Conservation (phyloP, 2,797 vertebrate genomes). For the Amblyopsis hoosieri region DNA sequence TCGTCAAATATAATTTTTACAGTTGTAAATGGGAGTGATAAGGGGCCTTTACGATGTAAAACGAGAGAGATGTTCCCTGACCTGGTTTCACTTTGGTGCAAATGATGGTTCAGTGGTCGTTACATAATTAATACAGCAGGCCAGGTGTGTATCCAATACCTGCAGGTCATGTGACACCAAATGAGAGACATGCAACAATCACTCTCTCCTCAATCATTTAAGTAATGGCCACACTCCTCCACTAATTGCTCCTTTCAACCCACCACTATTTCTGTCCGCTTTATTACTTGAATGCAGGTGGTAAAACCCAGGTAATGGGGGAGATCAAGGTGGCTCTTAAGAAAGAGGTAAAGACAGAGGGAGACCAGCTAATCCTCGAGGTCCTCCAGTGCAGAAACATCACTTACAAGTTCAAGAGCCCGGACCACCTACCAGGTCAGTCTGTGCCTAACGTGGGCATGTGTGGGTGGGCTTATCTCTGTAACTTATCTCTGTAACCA, state of each 20-base stretch:
- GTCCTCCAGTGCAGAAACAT: conserved; percentile 98
- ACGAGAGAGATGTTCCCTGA: conserved; percentile 3
- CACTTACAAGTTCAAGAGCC: conserved; percentile 98
- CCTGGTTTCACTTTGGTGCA: conserved; percentile 17
- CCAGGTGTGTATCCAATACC: neutral
- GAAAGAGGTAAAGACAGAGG: conserved; percentile 98
- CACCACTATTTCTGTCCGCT: neutral
- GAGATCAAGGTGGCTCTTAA: conserved; percentile 98
- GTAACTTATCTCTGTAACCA: neutral
- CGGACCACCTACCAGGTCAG: conserved; percentile 96
- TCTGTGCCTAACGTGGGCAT: neutral
- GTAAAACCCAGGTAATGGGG: conserved; percentile 95
- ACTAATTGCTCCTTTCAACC: conserved; percentile 8
- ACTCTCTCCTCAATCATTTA: neutral
- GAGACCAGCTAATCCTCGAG: conserved; percentile 94
- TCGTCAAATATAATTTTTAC: no score
- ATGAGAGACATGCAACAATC: conserved; percentile 1
- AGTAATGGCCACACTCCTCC: conserved; percentile 4
- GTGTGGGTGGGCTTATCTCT: neutral
- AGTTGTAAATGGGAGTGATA: no score
- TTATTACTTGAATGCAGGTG: conserved; percentile 70
- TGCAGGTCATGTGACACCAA: neutral
- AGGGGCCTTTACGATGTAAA: neutral
- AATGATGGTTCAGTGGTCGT: conserved; percentile 13
- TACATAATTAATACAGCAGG: conserved; percentile 30